phyloP scores from a whole-genome alignment of 2,113 vertebrate species.

The Gymnogyps californianus region DNA sequence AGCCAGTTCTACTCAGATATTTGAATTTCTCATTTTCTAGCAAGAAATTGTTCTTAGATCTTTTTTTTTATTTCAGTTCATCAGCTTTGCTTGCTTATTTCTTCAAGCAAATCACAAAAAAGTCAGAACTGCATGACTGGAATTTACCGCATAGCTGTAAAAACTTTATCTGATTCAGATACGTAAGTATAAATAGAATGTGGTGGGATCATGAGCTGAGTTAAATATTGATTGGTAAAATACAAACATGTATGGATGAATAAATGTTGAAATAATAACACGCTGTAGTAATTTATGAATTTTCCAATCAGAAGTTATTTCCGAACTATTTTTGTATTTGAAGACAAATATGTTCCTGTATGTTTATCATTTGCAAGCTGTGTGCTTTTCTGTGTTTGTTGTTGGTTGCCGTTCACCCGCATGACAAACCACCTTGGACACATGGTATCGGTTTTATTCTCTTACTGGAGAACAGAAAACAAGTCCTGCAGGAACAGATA shows the following conservation, averaged over 20 bases:
- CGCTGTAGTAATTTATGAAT: neutral
- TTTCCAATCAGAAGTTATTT: conserved; percentile 24
- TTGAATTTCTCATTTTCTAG: neutral
- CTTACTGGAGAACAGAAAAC: neutral
- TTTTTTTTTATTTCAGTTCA: neutral
- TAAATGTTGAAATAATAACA: conserved; percentile 19
- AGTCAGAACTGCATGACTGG: neutral
- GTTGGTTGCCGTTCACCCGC: neutral
- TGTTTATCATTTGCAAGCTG: neutral
- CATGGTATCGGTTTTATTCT: neutral
- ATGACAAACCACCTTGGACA: neutral
- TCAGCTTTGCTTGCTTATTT: neutral
- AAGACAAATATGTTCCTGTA: neutral
- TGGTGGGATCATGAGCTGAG: neutral
- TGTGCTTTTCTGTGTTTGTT: neutral
- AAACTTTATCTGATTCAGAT: conserved; percentile 23
- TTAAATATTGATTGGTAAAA: conserved; percentile 25
- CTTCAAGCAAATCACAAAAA: neutral
- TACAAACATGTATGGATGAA: neutral
- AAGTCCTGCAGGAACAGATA: neutral
- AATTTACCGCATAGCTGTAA: neutral
- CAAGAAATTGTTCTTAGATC: neutral
- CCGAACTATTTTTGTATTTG: neutral
- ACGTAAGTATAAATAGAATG: neutral
- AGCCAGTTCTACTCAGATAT: neutral